phyloP scores from a whole-genome alignment of 30 jellyfish, hydroid and myxozoan genomes.

The Clytia hemisphaerica region DNA sequence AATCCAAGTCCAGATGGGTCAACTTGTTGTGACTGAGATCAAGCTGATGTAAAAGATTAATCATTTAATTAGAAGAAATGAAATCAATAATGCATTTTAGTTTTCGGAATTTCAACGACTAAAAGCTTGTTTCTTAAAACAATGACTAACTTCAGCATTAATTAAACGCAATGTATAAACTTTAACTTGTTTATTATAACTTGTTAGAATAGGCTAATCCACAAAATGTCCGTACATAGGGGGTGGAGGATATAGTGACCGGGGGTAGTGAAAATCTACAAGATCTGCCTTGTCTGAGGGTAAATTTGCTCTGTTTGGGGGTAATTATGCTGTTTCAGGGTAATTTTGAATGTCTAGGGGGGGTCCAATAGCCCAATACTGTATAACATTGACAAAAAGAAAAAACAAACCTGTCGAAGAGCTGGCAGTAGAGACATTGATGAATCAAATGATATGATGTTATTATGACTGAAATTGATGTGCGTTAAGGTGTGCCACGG shows the following conservation, averaged over 20 bases:
- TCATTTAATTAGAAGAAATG: neutral
- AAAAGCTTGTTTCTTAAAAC: neutral
- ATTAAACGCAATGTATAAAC: too few relatives aligned
- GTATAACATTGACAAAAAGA: neutral
- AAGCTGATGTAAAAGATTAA: conserved; percentile 30
- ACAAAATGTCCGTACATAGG: too few relatives aligned
- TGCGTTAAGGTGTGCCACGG: conserved; percentile 73
- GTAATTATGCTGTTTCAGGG: too few relatives aligned
- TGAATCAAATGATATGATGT: conserved; percentile 67
- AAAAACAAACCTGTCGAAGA: conserved; percentile 39
- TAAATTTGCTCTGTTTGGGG: too few relatives aligned
- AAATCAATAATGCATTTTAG: neutral
- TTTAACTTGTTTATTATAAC: too few relatives aligned
- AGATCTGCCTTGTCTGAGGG: neutral
- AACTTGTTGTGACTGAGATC: conserved; percentile 71
- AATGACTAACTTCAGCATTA: too few relatives aligned
- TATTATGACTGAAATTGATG: conserved; percentile 78
- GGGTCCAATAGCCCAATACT: neutral
- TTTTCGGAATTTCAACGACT: neutral
- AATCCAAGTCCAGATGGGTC: conserved; percentile 74
- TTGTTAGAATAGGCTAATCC: neutral
- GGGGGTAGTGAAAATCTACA: neutral
- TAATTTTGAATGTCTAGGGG: too few relatives aligned
- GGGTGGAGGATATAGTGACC: too few relatives aligned
- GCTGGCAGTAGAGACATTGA: conserved; percentile 67